Conservation (phyloP, 1,140 invertebrate species). For the Pantala flavescens region DNA sequence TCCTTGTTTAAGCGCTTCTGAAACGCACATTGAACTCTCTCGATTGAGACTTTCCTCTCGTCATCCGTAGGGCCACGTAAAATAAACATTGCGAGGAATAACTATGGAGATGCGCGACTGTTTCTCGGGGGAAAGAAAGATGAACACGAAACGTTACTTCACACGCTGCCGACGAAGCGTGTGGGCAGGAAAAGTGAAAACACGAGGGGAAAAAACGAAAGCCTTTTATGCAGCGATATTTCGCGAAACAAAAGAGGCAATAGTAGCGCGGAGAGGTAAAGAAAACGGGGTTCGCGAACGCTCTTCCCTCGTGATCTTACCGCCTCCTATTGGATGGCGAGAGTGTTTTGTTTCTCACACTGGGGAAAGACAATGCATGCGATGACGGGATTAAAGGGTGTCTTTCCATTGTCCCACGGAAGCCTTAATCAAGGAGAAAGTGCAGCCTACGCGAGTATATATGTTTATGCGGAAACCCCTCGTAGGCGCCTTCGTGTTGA, state of each 20-base stretch:
- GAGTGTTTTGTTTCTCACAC: background rate
- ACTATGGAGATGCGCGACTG: background rate
- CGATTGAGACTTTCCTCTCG: background rate
- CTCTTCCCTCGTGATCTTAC: background rate
- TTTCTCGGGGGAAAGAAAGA: background rate
- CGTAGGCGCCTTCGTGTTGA: no score
- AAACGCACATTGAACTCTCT: background rate
- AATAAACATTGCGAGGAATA: background rate
- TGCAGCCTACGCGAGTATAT: no score
- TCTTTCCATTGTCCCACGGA: background rate
- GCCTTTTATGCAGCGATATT: background rate
- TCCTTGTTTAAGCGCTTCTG: no score
- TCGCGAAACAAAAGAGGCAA: background rate
- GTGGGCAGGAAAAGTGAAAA: constrained; percentile 4
- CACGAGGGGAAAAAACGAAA: background rate
- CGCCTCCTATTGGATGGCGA: background rate
- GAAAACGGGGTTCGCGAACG: background rate
- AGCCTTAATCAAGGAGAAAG: no score
- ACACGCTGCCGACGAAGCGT: background rate
- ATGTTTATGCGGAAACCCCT: no score
- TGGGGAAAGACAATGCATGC: background rate
- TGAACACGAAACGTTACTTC: background rate
- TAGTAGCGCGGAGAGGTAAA: background rate
- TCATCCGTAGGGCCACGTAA: background rate
- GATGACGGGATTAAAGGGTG: background rate